Conservation (phyloP, 1,140 invertebrate genomes). For the Platyscapa corneri region DNA sequence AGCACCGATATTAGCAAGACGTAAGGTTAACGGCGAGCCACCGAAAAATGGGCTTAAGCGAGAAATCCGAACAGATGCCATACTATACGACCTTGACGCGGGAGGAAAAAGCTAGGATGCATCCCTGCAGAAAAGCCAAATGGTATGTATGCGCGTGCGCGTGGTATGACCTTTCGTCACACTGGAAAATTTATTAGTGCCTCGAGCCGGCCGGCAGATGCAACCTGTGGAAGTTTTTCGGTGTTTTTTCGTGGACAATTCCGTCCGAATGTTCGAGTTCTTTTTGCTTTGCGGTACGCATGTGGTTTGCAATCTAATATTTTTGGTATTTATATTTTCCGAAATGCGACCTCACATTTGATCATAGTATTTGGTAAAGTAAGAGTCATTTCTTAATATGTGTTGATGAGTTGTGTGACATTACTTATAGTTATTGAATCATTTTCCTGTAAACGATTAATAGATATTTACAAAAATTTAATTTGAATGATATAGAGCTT, state of each 20-base stretch:
- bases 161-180: neutral
- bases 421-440: too few species aligned
- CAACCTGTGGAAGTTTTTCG: neutral
- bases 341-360: too few species aligned
- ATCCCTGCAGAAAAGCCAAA: constrained; percentile 65
- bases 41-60: constrained; percentile 50
- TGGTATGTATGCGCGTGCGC: constrained; percentile 62
- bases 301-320: too few species aligned
- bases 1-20: neutral
- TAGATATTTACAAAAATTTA: neutral
- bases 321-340: too few species aligned
- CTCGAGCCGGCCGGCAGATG: neutral
- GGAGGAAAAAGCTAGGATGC: constrained; percentile 67
- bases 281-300: neutral
- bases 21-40: neutral
- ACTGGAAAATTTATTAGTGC: neutral
- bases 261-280: too few species aligned
- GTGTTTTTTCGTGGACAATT: neutral
- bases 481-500: neutral
- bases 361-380: too few species aligned
- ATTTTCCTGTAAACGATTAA: too few species aligned
- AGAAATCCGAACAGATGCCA: constrained; percentile 60
- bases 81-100: constrained; percentile 65
- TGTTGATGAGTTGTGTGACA: too few species aligned
- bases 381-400: too few species aligned